Evolutionary conservation across 2,113 vertebrate genomes (phyloP).

Genomic region (Pogona vitticeps): DNA sequence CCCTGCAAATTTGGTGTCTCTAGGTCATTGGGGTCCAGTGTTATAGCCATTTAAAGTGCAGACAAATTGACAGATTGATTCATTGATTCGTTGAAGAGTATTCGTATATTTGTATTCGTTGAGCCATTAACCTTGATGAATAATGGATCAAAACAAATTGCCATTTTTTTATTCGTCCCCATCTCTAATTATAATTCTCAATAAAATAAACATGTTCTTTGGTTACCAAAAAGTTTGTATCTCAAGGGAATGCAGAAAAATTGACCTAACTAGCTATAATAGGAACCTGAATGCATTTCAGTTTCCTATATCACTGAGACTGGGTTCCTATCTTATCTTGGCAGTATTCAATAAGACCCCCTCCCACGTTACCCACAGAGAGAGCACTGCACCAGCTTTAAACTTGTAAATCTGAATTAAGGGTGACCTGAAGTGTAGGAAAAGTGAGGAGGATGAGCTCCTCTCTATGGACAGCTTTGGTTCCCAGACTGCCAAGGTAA

Average conservation of each 20-base stretch:
- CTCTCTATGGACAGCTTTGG: neutral
- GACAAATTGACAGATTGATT: too few relatives aligned
- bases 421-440: neutral
- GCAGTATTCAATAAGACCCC: neutral
- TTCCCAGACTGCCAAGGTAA: neutral
- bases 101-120: too few relatives aligned
- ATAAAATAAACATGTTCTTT: conserved; percentile 75
- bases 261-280: conserved; percentile 8
- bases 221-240: conserved; percentile 68
- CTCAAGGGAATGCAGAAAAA: conserved; percentile 55
- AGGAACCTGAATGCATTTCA: conserved; percentile 6
- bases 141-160: too few relatives aligned
- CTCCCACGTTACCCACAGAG: neutral
- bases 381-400: neutral
- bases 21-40: too few relatives aligned
- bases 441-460: neutral
- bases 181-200: too few relatives aligned
- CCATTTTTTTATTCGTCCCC: too few relatives aligned
- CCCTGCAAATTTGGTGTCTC: too few relatives aligned
- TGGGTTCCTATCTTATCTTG: neutral
- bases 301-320: conserved; percentile 28
- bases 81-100: too few relatives aligned
- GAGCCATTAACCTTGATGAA: too few relatives aligned
- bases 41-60: too few relatives aligned
- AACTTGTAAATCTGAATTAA: neutral